Conservation (phyloP, 2,888 invertebrate genomes). For the Amphimallon solstitiale region DNA sequence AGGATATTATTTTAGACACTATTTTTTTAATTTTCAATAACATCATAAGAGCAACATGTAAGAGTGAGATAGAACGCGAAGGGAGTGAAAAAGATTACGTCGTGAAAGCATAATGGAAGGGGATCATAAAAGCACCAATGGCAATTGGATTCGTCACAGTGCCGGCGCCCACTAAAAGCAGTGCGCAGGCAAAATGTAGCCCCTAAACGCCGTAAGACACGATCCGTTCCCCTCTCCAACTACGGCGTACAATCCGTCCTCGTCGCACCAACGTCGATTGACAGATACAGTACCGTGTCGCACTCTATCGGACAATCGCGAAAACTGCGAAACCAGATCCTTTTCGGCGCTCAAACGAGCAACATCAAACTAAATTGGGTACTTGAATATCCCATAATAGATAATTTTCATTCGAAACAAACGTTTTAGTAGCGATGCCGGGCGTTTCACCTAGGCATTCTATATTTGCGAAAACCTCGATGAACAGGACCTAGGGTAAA, state of each 20-base stretch:
- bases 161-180: constrained; percentile 61
- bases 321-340: constrained; percentile 65
- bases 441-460: constrained; percentile 2
- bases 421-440: constrained; percentile 35
- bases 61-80: constrained; percentile 27
- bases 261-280: constrained; percentile 49
- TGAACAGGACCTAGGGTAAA: neutral
- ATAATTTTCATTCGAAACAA: constrained; percentile 59
- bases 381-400: constrained; percentile 59
- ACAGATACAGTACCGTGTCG: constrained; percentile 56
- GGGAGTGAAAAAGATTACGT: constrained; percentile 36
- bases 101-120: constrained; percentile 57
- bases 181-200: constrained; percentile 62
- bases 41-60: constrained; percentile 11
- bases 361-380: constrained; percentile 65
- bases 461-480: constrained; percentile 13
- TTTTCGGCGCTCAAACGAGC: constrained; percentile 67
- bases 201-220: constrained; percentile 57
- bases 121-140: constrained; percentile 68
- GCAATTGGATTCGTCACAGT: constrained; percentile 70
- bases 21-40: constrained; percentile 14
- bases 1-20: neutral
- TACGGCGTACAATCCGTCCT: constrained; percentile 44
- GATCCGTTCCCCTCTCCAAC: constrained; percentile 54
- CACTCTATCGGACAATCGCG: constrained; percentile 63